Evolutionary conservation across 2,113 vertebrate genomes (phyloP).

Genomic region (Synchiropus splendidus): DNA sequence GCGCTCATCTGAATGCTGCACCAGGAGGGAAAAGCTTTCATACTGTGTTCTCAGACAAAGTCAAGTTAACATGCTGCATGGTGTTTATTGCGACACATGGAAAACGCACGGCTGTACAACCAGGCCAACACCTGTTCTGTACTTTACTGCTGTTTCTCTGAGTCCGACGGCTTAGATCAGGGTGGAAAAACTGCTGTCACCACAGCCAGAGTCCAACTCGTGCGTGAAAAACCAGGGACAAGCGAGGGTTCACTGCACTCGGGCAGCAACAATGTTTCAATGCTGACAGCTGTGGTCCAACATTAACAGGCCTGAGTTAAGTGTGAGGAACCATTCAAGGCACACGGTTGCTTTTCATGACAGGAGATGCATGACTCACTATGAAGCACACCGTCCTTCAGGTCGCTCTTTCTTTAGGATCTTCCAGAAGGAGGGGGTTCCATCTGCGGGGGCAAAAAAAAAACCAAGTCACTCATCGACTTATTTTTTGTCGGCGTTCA

Average conservation of each 20-base stretch:
- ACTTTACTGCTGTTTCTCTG: constrained; percentile 26
- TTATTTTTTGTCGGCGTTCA: too few relatives aligned
- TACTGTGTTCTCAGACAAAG: too few relatives aligned
- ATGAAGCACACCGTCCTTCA: constrained; percentile 14
- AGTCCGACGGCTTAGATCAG: constrained; percentile 35
- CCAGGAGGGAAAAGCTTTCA: too few relatives aligned
- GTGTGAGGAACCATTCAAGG: constrained; percentile 5
- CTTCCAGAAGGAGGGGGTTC: constrained; percentile 33
- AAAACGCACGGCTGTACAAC: constrained; percentile 28
- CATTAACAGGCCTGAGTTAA: constrained; percentile 11
- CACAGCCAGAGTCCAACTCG: constrained; percentile 13
- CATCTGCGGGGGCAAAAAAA: constrained; percentile 54
- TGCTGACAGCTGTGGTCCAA: constrained; percentile 1
- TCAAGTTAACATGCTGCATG: too few relatives aligned
- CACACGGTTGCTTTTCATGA: constrained; percentile 1
- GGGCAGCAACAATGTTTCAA: constrained; percentile 20
- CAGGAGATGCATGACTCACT: constrained; percentile 35
- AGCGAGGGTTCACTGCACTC: constrained; percentile 14
- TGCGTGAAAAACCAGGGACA: constrained; percentile 11
- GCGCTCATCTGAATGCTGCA: too few relatives aligned
- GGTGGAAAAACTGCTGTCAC: constrained; percentile 49
- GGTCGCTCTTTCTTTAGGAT: constrained; percentile 37
- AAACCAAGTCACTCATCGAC: neutral
- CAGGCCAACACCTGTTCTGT: constrained; percentile 51
- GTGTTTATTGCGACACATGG: neutral